Evolutionary conservation across 37 sponge, comb jelly and placozoan genomes (phyloP).

Genomic region (Chondrilla cf. caribensis): DNA sequence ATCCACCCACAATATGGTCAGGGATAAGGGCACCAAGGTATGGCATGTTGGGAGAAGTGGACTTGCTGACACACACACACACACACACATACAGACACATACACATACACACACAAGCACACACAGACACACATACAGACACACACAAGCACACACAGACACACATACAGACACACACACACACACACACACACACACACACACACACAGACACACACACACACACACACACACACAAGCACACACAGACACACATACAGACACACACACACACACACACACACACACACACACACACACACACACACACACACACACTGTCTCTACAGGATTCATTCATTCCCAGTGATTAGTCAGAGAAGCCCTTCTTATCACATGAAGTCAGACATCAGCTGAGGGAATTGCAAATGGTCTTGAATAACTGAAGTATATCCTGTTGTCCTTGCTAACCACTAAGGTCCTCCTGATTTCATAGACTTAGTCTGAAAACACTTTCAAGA

Average conservation of each 20-base stretch:
- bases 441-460: too few relatives aligned
- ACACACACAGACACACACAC: slow-evolving; percentile 27
- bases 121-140: slow-evolving; percentile 14
- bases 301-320: slow-evolving; percentile 28
- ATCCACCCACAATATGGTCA: too few relatives aligned
- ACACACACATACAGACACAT: slow-evolving; percentile 22
- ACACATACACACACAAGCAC: slow-evolving; percentile 29
- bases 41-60: too few relatives aligned
- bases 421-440: too few relatives aligned
- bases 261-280: slow-evolving; percentile 26
- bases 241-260: slow-evolving; percentile 23
- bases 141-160: slow-evolving; percentile 31
- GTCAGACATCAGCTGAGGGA: too few relatives aligned
- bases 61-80: slow-evolving; percentile 24
- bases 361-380: too few relatives aligned
- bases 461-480: too few relatives aligned
- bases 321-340: not conserved
- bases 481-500: too few relatives aligned
- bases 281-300: slow-evolving; percentile 31
- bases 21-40: too few relatives aligned
- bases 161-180: slow-evolving; percentile 32
- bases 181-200: slow-evolving; percentile 30
- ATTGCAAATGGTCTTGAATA: too few relatives aligned
- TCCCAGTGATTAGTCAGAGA: too few relatives aligned
- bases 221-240: slow-evolving; percentile 24